These are phyloP conservation scores for Chiroxiphia lanceolata DNA, from an alignment of 2,797 vertebrate species.

Conservation along the genomic window DNA sequence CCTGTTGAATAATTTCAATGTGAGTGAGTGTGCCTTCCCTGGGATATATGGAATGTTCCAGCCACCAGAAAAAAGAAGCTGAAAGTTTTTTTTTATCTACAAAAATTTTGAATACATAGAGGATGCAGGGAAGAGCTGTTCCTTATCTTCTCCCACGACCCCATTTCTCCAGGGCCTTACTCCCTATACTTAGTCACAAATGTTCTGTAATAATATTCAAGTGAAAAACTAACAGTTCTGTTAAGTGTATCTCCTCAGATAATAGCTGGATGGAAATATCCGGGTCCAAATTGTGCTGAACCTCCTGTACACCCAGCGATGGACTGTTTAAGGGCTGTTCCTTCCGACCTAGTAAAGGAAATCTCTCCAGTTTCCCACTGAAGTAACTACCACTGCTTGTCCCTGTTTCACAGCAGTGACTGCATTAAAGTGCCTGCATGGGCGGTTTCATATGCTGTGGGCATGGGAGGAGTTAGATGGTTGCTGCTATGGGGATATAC, in stretches of 20 bases:
- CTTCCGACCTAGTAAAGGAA: neutral
- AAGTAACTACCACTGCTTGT: neutral
- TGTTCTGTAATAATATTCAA: neutral
- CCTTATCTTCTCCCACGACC: neutral
- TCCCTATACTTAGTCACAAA: neutral
- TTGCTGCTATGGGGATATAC: neutral
- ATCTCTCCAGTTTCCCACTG: neutral
- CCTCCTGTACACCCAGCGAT: neutral
- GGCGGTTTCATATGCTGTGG: neutral
- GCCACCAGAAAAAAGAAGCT: neutral
- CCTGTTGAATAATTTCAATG: fast-evolving
- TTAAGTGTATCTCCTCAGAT: neutral
- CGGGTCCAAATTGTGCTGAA: neutral
- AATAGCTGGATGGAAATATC: neutral
- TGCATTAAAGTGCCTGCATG: neutral
- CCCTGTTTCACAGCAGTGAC: fast-evolving
- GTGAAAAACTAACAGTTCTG: neutral
- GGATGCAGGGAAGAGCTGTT: neutral
- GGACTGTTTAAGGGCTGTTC: neutral
- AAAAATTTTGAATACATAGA: neutral
- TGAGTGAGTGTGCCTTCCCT: neutral
- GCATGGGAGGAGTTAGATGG: neutral
- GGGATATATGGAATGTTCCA: fast-evolving
- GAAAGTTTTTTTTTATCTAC: neutral
- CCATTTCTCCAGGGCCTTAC: neutral